Evolutionary conservation across 64 coral and sea anemone species (phyloP), one percentile per base, ranked within the genome.

Genomic region (Montipora cactus): DNA sequence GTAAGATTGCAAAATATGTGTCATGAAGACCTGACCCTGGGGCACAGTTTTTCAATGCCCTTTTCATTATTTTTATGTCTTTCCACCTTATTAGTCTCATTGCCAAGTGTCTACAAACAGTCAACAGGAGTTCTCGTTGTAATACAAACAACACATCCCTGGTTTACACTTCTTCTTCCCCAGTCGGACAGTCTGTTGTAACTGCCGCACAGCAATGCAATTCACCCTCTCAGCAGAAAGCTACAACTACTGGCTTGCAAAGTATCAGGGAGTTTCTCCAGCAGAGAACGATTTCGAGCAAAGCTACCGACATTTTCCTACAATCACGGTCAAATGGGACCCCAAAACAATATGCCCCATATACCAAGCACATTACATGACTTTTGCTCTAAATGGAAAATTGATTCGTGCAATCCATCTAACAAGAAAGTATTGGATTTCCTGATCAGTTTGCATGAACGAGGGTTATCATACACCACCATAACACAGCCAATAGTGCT

Each of bases 251-350:
- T 92, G 64, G 94, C 84, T 67, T 88, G 81, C 78, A 92, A 88
- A 88, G 90, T 95, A 67, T 92, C 94, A 52, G 94, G 83, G 47
- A 95, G 74, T 88, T 10, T n/a, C 74, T 95, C 67, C 21, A 21
- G 11, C 46, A 88, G 55, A 92, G 78, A 88, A 59, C 78, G 3
- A 89, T 95, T 95, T 92, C 84, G 88, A 75, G 76, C 64, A 81
- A 91, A 91, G 89, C 74, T 95, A 73, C 75, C 14, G 46, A 57
- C 21, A 92, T 95, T 46, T 81, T 91, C 66, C 8, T 95, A 11
- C 74, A 78, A 20, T 95, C 89, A 1, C 89, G 90, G 83, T 88
- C 89, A 53, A 51, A 6, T 81, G 94, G 90, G 20, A 95, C 94
- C 49, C 75, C 76, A 59, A 95, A 92, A 28, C 89, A 95, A 75